Evolutionary conservation across 2,113 vertebrate genomes (phyloP).

Genomic region (Oxyura jamaicensis): DNA sequence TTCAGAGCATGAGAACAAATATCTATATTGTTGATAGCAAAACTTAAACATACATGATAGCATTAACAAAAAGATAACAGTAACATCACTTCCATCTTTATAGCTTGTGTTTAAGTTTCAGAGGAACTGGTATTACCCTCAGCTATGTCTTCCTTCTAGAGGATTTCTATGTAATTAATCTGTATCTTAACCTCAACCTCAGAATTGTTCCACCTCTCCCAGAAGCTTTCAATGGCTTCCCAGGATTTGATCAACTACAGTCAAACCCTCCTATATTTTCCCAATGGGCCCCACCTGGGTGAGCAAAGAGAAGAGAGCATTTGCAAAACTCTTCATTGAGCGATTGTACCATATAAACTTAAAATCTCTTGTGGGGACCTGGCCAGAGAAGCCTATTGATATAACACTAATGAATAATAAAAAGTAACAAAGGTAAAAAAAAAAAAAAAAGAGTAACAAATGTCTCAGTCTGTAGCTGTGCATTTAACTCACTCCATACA

Average conservation of each 20-base stretch:
- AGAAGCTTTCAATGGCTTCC: background rate
- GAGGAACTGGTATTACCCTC: background rate
- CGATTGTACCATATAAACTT: background rate
- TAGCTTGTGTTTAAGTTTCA: background rate
- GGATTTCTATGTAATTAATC: background rate
- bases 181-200: background rate
- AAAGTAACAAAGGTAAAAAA: background rate
- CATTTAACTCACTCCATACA: background rate
- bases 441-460: background rate
- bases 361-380: background rate
- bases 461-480: background rate
- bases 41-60: background rate
- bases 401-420: background rate
- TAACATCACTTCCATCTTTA: background rate
- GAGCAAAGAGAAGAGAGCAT: background rate
- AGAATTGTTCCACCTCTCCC: background rate
- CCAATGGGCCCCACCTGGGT: background rate
- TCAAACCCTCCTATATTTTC: background rate
- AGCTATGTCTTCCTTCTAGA: background rate
- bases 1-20: background rate
- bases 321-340: background rate
- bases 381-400: background rate
- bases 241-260: background rate
- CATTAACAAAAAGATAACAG: background rate
- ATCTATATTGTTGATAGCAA: background rate